These are phyloP conservation scores for Chrysolina haemoptera DNA, from an alignment of 2,888 invertebrate species.

Conservation along the genomic window DNA sequence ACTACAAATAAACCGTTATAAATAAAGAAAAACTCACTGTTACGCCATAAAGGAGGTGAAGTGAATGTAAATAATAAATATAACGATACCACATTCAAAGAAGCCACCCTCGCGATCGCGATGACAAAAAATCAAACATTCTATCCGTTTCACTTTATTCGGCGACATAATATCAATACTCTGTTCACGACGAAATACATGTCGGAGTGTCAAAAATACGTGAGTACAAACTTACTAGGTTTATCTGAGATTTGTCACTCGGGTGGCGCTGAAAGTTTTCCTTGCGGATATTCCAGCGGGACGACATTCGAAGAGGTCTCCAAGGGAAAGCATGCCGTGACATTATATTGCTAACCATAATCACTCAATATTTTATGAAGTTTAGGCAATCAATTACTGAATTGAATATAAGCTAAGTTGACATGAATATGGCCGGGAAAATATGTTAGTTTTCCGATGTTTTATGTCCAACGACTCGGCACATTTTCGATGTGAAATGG, in stretches of 20 bases:
- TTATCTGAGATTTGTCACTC: conserved; percentile 10
- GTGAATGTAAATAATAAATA: no score
- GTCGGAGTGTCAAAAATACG: conserved; percentile 11
- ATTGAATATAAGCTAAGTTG: background rate
- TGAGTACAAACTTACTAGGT: background rate
- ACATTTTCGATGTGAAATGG: no score
- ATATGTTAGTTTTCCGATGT: no score
- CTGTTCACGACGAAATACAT: background rate
- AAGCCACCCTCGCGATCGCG: no score
- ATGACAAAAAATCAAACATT: background rate
- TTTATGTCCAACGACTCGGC: no score
- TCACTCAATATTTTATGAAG: conserved; percentile 10
- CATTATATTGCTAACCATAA: background rate
- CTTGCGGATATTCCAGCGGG: conserved; percentile 9
- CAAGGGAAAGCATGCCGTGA: conserved; percentile 13
- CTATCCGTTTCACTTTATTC: background rate
- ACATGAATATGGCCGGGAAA: background rate
- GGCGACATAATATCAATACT: conserved; percentile 1
- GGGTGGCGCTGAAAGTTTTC: conserved; percentile 4
- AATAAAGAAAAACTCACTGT: no score
- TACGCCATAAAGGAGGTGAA: no score
- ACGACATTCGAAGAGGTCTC: conserved; percentile 17
- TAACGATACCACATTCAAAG: no score
- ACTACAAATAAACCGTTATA: no score
- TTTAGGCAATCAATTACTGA: conserved; percentile 2